A percentile compares a stretch with the other conserved stretches of the same genome.
Evolutionary conservation across 2,113 vertebrate genomes (phyloP).

Genomic region (Thalassoma bifasciatum): DNA sequence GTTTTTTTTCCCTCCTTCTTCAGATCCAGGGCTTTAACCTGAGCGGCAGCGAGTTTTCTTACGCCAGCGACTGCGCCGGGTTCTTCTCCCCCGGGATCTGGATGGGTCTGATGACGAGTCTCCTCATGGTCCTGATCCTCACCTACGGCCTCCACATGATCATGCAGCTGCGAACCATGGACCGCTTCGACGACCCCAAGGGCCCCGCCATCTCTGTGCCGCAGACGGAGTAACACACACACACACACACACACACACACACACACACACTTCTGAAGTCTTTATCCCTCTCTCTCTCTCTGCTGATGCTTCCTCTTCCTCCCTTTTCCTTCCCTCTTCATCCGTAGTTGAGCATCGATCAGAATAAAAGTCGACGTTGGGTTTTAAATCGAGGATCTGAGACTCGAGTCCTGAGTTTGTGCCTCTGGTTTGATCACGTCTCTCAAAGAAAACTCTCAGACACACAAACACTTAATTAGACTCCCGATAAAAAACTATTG

Average conservation of each 20-base stretch:
- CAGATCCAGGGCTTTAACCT: conserved; percentile 95
- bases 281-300: no score
- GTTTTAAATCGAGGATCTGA: conserved; percentile 8
- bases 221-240: conserved; percentile 68
- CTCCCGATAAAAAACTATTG: no score
- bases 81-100: conserved; percentile 91
- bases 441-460: no score
- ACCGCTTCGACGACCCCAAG: conserved; percentile 89
- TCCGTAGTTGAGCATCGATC: conserved; percentile 26
- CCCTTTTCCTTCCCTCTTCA: background rate
- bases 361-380: background rate
- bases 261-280: no score
- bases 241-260: background rate
- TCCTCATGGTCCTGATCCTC: conserved; percentile 91
- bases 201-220: conserved; percentile 83
- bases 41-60: conserved; percentile 85
- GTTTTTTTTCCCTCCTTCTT: no score
- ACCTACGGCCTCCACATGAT: conserved; percentile 95
- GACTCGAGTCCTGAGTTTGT: conserved; percentile 5
- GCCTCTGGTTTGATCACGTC: background rate
- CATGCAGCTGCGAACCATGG: conserved; percentile 91
- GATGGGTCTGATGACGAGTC: conserved; percentile 90
- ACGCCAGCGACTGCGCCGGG: conserved; percentile 89
- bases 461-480: no score
- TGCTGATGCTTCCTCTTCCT: background rate